These are phyloP conservation scores for Apamea crenata DNA, from an alignment of 2,888 invertebrate species.

Conservation along the genomic window DNA sequence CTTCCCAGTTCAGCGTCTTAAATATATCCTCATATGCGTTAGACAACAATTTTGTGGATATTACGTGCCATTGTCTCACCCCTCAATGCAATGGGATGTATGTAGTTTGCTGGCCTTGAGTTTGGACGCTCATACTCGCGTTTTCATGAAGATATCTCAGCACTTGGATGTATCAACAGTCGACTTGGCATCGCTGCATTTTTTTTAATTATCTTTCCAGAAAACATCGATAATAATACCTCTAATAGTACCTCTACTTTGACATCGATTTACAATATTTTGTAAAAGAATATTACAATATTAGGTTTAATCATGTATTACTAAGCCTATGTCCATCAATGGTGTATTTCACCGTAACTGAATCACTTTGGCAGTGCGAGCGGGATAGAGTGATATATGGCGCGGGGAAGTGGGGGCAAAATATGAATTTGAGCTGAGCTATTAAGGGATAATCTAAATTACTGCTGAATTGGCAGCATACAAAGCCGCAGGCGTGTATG, in stretches of 20 bases:
- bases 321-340: neutral
- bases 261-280: too few species aligned
- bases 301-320: neutral
- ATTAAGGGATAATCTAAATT: slow-evolving; percentile 14
- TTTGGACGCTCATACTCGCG: neutral
- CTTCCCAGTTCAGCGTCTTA: too few species aligned
- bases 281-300: too few species aligned
- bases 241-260: too few species aligned
- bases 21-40: neutral
- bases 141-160: neutral
- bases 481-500: slow-evolving; percentile 29
- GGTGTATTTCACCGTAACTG: neutral
- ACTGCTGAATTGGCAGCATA: slow-evolving; percentile 40
- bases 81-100: neutral
- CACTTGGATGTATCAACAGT: neutral
- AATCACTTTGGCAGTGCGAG: neutral
- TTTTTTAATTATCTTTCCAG: too few species aligned
- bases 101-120: neutral
- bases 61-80: neutral
- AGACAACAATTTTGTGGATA: neutral
- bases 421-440: neutral
- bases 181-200: neutral
- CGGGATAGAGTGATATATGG: neutral
- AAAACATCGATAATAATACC: too few species aligned
- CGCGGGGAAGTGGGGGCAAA: neutral